Evolutionary conservation across 2,797 vertebrate genomes (phyloP).

Genomic region (Sardinella longiceps): DNA sequence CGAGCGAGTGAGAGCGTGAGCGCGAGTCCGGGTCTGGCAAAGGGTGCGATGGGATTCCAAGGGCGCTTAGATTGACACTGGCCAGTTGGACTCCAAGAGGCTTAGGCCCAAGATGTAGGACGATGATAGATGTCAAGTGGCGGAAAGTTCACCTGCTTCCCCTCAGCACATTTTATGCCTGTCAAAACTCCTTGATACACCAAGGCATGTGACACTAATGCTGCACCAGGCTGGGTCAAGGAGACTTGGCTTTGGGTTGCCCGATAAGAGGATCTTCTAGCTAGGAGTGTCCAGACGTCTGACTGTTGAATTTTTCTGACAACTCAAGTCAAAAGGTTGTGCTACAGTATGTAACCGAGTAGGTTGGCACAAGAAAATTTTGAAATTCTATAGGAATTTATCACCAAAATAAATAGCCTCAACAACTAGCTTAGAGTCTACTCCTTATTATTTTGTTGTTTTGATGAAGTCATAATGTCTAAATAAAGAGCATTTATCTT

Average conservation of each 20-base stretch:
- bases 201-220: background rate
- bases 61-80: constrained; percentile 45
- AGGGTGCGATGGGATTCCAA: constrained; percentile 61
- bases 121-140: constrained; percentile 63
- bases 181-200: constrained; percentile 11
- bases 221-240: background rate
- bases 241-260: background rate
- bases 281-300: background rate
- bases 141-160: constrained; percentile 62
- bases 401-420: background rate
- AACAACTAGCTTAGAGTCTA: background rate
- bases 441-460: background rate
- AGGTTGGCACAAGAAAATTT: background rate
- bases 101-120: constrained; percentile 41
- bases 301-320: background rate
- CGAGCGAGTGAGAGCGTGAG: too few species aligned
- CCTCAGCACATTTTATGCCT: constrained; percentile 15
- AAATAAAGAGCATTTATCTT: background rate
- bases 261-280: background rate
- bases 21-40: constrained; percentile 51
- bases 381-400: background rate
- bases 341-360: background rate
- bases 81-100: constrained; percentile 57
- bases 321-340: background rate
- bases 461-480: background rate